A percentile compares a stretch with the other conserved stretches of the same genome.
These are phyloP conservation scores for Sweltsa coloradensis DNA, from an alignment of 1,140 invertebrate species.

Conservation along the genomic window DNA sequence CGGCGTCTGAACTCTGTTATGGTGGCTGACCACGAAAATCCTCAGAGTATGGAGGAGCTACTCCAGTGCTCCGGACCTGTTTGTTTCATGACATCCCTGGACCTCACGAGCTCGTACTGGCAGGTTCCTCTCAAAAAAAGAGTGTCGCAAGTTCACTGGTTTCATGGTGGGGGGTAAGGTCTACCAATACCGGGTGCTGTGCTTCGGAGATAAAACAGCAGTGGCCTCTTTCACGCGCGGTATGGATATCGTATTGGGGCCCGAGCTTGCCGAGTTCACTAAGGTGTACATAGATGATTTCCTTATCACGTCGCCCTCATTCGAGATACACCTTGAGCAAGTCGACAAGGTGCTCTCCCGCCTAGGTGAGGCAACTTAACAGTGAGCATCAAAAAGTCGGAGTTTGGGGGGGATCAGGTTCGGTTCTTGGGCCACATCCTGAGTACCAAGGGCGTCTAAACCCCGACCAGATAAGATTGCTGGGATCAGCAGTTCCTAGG, in stretches of 20 bases:
- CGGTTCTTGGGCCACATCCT: conserved; percentile 13
- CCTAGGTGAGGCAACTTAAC: conserved; percentile 17
- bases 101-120: too few species aligned
- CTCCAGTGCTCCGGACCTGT: too few species aligned
- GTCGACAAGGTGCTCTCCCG: conserved; percentile 13
- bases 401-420: conserved; percentile 13
- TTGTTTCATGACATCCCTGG: too few species aligned
- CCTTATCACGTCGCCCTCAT: conserved; percentile 14
- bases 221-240: not conserved
- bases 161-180: conserved; percentile 22
- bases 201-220: conserved; percentile 22
- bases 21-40: conserved; percentile 23
- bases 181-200: conserved; percentile 24
- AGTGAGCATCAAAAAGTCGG: conserved; percentile 16
- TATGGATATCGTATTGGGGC: conserved; percentile 2
- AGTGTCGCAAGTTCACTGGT: conserved; percentile 23
- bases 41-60: too few species aligned
- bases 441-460: not conserved
- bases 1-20: conserved; percentile 23
- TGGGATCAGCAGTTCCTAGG: conserved; percentile 1
- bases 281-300: conserved; percentile 21
- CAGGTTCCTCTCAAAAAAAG: conserved; percentile 22
- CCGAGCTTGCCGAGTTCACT: conserved; percentile 6
- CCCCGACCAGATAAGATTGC: conserved; percentile 3
- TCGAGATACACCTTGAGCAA: conserved; percentile 18